Percentiles rank a stretch among this genome's conserved stretches.
These are phyloP conservation scores for Hippocampus abdominalis DNA, from an alignment of 2,113 vertebrate genomes.

Conservation along the genomic window DNA sequence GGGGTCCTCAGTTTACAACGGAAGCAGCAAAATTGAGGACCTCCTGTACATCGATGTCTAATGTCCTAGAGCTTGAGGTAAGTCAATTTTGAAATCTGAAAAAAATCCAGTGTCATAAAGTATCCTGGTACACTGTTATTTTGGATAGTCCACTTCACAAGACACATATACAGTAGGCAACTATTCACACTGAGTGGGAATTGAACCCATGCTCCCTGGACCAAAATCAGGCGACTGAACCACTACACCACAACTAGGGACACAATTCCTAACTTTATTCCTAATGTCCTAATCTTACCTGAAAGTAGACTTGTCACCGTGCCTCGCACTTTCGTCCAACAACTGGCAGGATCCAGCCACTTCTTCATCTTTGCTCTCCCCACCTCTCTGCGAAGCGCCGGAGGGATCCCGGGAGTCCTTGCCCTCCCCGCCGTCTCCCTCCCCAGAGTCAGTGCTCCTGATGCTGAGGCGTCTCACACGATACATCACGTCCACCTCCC, in stretches of 20 bases:
- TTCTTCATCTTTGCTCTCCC: conserved; percentile 64
- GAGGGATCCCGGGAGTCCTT: conserved; percentile 55
- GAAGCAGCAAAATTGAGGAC: no score
- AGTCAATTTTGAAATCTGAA: background rate
- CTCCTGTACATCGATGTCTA: no score
- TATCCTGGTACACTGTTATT: background rate
- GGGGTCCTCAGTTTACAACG: no score
- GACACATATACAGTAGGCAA: background rate
- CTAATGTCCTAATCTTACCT: conserved; percentile 49
- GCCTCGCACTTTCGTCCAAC: conserved; percentile 47
- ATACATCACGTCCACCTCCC: conserved; percentile 86
- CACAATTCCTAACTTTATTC: background rate
- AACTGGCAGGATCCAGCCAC: conserved; percentile 53
- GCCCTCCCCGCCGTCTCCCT: conserved; percentile 71
- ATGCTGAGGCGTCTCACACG: conserved; percentile 85
- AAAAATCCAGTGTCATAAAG: background rate
- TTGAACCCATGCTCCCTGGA: background rate
- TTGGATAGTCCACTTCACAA: background rate
- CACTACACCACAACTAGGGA: background rate
- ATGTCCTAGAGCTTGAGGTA: no score
- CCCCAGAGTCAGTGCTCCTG: conserved; percentile 75
- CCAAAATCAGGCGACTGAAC: background rate
- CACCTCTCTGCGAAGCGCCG: conserved; percentile 36
- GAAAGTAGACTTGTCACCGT: conserved; percentile 51
- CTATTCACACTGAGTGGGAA: background rate